These are phyloP conservation scores for Orestias chungarensis DNA, from an alignment of 2,797 vertebrate genomes.

Conservation along the genomic window DNA sequence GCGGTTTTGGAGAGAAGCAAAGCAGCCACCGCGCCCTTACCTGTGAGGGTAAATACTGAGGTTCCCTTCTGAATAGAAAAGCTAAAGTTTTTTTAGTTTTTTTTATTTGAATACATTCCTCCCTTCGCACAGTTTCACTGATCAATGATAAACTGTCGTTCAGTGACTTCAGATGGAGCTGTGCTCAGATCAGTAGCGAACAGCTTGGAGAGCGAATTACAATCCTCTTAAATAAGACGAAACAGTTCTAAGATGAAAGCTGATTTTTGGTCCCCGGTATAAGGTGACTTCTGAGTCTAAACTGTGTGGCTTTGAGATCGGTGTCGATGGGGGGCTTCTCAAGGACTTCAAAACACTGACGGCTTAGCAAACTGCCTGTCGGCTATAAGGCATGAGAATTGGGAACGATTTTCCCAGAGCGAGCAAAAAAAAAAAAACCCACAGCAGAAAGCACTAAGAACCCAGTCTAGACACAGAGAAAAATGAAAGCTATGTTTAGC, in stretches of 20 bases:
- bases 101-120: neutral
- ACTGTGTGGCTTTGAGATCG: neutral
- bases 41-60: neutral
- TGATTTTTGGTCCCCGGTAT: neutral
- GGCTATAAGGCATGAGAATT: conserved; percentile 54
- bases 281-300: conserved; percentile 22
- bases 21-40: neutral
- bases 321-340: conserved; percentile 4
- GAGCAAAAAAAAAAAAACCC: conserved; percentile 51
- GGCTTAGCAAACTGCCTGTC: conserved; percentile 59
- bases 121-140: neutral
- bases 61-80: neutral
- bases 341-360: conserved; percentile 51
- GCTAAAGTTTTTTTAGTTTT: neutral
- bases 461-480: conserved; percentile 74
- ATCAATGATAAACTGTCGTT: too few relatives aligned
- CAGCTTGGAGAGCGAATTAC: neutral
- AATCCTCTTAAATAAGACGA: neutral
- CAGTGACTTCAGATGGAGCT: neutral
- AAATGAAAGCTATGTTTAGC: conserved; percentile 77
- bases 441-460: conserved; percentile 58
- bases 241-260: conserved; percentile 8
- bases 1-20: neutral
- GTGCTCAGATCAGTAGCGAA: neutral
- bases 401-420: conserved; percentile 56